Evolutionary conservation across 2,888 invertebrate genomes (phyloP).

Genomic region (Stenodema calcarata): DNA sequence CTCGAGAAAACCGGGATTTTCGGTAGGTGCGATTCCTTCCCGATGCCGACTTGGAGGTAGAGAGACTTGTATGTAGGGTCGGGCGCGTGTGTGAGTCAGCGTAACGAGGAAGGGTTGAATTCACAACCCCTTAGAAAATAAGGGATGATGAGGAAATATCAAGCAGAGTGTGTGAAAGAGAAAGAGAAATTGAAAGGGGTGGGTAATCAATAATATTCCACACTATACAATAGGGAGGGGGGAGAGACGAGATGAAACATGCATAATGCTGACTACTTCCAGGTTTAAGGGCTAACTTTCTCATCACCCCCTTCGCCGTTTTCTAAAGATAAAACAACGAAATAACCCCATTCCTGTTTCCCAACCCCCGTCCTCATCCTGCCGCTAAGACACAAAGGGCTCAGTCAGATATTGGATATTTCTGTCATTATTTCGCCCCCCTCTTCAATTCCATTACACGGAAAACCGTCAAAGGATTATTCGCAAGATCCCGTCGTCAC

Average conservation of each 20-base stretch:
- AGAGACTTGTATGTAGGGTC: constrained; percentile 39
- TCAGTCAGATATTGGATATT: background rate
- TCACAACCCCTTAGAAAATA: constrained; percentile 57
- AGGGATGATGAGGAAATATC: constrained; percentile 56
- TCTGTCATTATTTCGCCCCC: background rate
- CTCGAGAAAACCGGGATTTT: background rate
- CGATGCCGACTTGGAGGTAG: background rate
- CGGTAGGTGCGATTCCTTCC: background rate
- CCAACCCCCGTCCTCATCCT: background rate
- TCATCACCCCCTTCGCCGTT: constrained; percentile 4
- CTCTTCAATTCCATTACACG: background rate
- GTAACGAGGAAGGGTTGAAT: constrained; percentile 52
- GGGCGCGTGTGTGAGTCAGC: constrained; percentile 49
- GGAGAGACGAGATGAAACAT: constrained; percentile 31
- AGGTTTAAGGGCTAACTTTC: constrained; percentile 43
- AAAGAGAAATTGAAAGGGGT: constrained; percentile 27
- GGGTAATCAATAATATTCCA: constrained; percentile 56
- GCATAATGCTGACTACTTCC: constrained; percentile 43
- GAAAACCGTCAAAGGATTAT: background rate
- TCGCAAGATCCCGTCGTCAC: background rate
- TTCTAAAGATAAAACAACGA: constrained; percentile 32
- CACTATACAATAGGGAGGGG: constrained; percentile 53
- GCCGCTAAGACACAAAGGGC: background rate
- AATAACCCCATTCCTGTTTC: background rate
- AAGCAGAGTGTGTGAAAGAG: constrained; percentile 46